A percentile compares a stretch with the other conserved stretches of the same genome.
phyloP scores from a whole-genome alignment of 2,113 vertebrate genomes.

The Myrmecobius fasciatus region DNA sequence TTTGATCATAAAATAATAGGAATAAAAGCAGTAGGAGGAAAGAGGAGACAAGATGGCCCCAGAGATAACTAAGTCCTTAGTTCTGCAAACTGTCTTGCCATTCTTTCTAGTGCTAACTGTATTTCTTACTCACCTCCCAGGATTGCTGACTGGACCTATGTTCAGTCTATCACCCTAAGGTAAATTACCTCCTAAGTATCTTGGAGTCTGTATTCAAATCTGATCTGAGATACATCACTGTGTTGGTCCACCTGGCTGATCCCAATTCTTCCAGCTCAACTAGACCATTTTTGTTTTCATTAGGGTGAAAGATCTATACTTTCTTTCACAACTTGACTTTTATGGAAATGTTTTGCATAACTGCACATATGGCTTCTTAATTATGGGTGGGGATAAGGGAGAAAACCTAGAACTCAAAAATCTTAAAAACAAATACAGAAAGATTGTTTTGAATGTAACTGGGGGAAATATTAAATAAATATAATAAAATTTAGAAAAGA shows the following conservation, averaged over 20 bases:
- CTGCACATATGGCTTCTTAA: too few species aligned
- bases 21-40: not conserved
- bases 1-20: not conserved
- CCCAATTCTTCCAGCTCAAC: slow-evolving; percentile 81
- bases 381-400: too few species aligned
- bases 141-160: slow-evolving; percentile 87
- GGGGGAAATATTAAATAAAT: too few species aligned
- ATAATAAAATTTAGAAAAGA: too few species aligned
- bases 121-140: slow-evolving; percentile 76
- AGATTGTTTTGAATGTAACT: too few species aligned
- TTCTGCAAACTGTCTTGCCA: not conserved
- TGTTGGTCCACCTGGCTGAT: slow-evolving; percentile 90
- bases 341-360: too few species aligned
- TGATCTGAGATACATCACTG: slow-evolving; percentile 88
- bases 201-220: slow-evolving; percentile 88
- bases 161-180: slow-evolving; percentile 79
- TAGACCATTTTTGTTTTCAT: slow-evolving; percentile 17
- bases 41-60: not conserved
- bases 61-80: not conserved
- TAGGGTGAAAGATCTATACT: too few species aligned
- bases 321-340: too few species aligned
- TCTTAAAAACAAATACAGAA: too few species aligned
- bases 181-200: slow-evolving; percentile 87
- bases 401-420: too few species aligned
- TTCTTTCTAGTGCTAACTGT: not conserved